Conservation (phyloP, 1,140 invertebrate genomes). For the Halotydeus destructor region DNA sequence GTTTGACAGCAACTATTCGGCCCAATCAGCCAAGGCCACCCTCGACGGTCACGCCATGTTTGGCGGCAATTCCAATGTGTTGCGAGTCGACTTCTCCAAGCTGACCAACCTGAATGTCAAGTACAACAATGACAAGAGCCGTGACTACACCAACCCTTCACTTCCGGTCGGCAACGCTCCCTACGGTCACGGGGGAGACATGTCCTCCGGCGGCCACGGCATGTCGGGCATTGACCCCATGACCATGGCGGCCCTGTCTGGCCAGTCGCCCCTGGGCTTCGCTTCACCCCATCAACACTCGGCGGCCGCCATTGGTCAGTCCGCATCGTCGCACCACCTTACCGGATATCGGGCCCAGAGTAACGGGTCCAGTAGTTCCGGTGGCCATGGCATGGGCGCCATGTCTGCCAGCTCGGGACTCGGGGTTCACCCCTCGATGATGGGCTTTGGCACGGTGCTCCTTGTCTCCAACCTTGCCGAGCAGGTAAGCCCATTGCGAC, state of each 20-base stretch:
- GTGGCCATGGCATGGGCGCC: no score
- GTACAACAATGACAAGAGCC: conserved; percentile 98
- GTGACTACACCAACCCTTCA: conserved; percentile 94
- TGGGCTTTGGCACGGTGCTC: conserved; percentile 35
- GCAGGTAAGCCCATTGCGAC: conserved; percentile 14
- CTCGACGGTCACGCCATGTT: conserved; percentile 93
- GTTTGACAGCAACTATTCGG: conserved; percentile 89
- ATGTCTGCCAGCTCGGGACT: no score
- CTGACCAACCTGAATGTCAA: conserved; percentile 92
- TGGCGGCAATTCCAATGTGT: conserved; percentile 82
- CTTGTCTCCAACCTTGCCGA: conserved; percentile 19
- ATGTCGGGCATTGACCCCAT: no score
- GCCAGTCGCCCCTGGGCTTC: not conserved
- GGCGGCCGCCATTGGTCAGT: not conserved
- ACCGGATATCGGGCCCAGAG: no score
- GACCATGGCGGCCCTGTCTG: not conserved
- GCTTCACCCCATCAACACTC: not conserved
- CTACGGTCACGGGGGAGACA: not conserved
- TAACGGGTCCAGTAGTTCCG: no score
- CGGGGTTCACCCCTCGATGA: no score
- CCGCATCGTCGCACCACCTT: no score
- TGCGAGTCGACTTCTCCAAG: conserved; percentile 97
- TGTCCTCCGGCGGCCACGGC: no score
- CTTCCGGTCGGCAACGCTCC: conserved; percentile 37
- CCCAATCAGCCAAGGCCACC: conserved; percentile 26